phyloP scores from a whole-genome alignment of 2,888 invertebrate genomes.

The Hymenopus coronatus region DNA sequence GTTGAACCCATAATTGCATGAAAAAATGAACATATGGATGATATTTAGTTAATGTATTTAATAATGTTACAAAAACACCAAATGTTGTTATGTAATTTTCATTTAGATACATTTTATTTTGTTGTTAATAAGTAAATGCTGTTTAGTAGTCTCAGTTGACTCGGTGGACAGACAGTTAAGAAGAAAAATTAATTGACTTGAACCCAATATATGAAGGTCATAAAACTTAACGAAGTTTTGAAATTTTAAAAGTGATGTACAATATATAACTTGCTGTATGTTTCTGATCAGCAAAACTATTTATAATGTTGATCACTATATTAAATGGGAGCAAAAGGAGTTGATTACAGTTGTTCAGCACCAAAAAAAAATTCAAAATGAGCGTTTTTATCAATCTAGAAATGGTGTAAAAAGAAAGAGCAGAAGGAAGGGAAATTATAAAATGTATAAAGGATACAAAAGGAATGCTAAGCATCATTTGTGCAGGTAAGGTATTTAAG shows the following conservation, averaged over 20 bases:
- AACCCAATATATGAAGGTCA: neutral
- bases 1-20: neutral
- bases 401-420: neutral
- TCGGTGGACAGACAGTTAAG: neutral
- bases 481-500: too few species aligned
- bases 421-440: neutral
- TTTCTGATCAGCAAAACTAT: neutral
- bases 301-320: neutral
- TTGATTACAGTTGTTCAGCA: neutral
- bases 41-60: neutral
- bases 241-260: neutral
- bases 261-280: neutral
- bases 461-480: neutral
- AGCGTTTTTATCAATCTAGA: neutral
- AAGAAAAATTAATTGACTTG: neutral
- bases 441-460: neutral
- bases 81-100: neutral
- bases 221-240: neutral
- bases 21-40: neutral
- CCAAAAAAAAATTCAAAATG: neutral
- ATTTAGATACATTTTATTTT: slow-evolving; percentile 10
- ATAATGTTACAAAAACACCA: slow-evolving; percentile 16
- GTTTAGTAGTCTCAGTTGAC: neutral
- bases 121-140: neutral
- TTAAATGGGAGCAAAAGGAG: neutral